A percentile compares a stretch with the other conserved stretches of the same genome.
These are phyloP conservation scores for Oligia latruncula DNA, from an alignment of 2,888 invertebrate species.

Conservation along the genomic window DNA sequence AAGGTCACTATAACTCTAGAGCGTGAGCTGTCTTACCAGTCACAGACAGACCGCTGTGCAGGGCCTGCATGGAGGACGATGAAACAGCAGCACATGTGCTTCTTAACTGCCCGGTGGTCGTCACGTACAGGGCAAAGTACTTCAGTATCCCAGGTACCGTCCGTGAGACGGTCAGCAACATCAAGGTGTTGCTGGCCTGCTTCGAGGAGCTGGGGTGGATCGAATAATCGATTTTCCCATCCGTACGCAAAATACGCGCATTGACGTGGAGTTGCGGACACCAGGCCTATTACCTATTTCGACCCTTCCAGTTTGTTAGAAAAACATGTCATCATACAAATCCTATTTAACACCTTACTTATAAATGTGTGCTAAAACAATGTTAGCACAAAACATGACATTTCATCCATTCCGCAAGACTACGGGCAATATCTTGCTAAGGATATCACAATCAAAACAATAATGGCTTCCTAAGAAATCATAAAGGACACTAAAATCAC, in stretches of 20 bases:
- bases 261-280: no score
- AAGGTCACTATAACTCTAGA: neutral
- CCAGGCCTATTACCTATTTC: neutral
- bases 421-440: constrained; percentile 12
- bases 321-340: neutral
- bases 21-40: no score
- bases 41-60: no score
- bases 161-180: neutral
- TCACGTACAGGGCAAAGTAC: neutral
- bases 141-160: neutral
- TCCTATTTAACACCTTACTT: neutral
- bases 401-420: constrained; percentile 1
- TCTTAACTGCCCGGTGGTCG: neutral
- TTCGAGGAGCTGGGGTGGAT: neutral
- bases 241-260: no score
- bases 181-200: neutral
- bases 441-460: constrained; percentile 47
- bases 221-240: neutral
- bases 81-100: neutral
- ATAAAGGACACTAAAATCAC: constrained; percentile 49
- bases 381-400: constrained; percentile 1
- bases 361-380: neutral
- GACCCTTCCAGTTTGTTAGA: neutral
- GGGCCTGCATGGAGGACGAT: neutral
- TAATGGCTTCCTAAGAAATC: constrained; percentile 45